These are phyloP conservation scores for Leptopilina syphax DNA, from an alignment of 2,888 invertebrate species.

Conservation along the genomic window DNA sequence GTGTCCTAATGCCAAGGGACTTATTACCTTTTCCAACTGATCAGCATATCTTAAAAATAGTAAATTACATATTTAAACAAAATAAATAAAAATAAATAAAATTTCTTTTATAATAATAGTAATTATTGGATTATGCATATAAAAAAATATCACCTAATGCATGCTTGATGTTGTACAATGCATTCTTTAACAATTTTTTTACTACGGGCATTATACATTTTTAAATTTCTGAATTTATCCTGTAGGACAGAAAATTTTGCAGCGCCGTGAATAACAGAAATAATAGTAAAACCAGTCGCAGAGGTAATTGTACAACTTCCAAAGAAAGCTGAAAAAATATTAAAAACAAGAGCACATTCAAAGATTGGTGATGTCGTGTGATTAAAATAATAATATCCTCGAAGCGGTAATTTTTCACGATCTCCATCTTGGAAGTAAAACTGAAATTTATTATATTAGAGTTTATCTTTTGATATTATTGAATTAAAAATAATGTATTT, in stretches of 20 bases:
- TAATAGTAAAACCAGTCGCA: slow-evolving; percentile 66
- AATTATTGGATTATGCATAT: no score
- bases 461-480: no score
- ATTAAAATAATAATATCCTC: slow-evolving; percentile 65
- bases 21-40: slow-evolving; percentile 65
- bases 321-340: slow-evolving; percentile 56
- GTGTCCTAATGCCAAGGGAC: slow-evolving; percentile 67
- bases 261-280: slow-evolving; percentile 66
- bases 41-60: slow-evolving; percentile 63
- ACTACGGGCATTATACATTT: slow-evolving; percentile 50
- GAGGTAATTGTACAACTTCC: slow-evolving; percentile 61
- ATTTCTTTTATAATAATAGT: no score
- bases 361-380: slow-evolving; percentile 61
- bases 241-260: slow-evolving; percentile 67
- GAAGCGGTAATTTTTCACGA: slow-evolving; percentile 62
- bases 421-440: slow-evolving; percentile 41
- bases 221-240: slow-evolving; percentile 57
- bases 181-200: slow-evolving; percentile 51
- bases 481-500: neutral
- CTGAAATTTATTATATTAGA: neutral
- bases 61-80: no score
- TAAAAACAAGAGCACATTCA: slow-evolving; percentile 59
- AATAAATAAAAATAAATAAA: no score
- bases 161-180: slow-evolving; percentile 65
- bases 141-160: slow-evolving; percentile 62